Conservation (phyloP, 1,140 invertebrate genomes). For the Gryllus bimaculatus region DNA sequence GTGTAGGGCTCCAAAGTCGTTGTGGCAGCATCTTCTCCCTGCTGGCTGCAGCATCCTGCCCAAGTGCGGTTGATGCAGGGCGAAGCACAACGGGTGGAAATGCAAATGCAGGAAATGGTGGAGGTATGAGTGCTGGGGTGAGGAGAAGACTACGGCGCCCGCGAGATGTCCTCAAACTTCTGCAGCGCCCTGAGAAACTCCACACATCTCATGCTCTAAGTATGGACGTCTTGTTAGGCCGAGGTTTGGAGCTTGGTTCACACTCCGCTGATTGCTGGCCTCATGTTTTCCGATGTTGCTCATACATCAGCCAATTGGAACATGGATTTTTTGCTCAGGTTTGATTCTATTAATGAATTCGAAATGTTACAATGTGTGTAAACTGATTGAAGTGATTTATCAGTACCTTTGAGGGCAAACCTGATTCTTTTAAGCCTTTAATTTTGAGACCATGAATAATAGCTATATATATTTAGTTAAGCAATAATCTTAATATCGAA, state of each 20-base stretch:
- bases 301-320: slow-evolving; percentile 84
- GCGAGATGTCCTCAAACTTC: slow-evolving; percentile 17
- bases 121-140: not conserved
- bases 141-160: slow-evolving; percentile 14
- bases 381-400: too few species aligned
- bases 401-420: too few species aligned
- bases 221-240: slow-evolving; percentile 71
- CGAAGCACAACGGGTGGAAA: not conserved
- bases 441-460: too few species aligned
- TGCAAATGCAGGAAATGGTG: slow-evolving; percentile 1
- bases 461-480: too few species aligned
- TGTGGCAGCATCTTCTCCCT: slow-evolving; percentile 72
- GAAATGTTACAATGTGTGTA: too few species aligned
- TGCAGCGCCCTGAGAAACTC: slow-evolving; percentile 31
- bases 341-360: not conserved
- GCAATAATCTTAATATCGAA: too few species aligned
- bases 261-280: slow-evolving; percentile 88
- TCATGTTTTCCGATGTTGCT: slow-evolving; percentile 77
- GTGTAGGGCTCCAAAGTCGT: slow-evolving; percentile 63
- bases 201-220: slow-evolving; percentile 78
- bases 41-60: slow-evolving; percentile 67
- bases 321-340: slow-evolving; percentile 68
- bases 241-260: slow-evolving; percentile 79
- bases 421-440: too few species aligned
- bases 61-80: slow-evolving; percentile 31